Percentiles rank a stretch among this genome's conserved stretches.
Evolutionary conservation across 2,113 vertebrate species (phyloP).

Genomic region (Petrocephalus zakoni): DNA sequence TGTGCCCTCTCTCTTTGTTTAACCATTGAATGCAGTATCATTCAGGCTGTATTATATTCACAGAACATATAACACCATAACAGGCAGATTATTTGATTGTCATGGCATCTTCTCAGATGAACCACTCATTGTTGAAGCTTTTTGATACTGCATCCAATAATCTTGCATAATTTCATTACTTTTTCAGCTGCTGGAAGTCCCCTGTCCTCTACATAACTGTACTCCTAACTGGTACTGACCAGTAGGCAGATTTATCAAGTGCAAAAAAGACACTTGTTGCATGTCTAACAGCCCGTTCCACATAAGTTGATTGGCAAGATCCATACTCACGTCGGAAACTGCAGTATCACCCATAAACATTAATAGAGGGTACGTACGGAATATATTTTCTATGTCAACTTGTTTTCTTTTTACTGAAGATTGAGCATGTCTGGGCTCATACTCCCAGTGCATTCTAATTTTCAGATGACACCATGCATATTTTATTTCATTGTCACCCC

Average conservation of each 20-base stretch:
- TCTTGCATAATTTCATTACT: background rate
- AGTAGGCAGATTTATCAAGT: background rate
- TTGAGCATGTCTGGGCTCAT: background rate
- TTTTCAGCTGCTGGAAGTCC: background rate
- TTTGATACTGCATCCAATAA: background rate
- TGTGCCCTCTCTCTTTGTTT: background rate
- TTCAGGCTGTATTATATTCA: background rate
- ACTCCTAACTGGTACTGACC: background rate
- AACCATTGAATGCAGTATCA: background rate
- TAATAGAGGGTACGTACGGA: background rate
- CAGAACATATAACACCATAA: no score
- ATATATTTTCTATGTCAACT: background rate
- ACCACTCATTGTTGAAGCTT: background rate
- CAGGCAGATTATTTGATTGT: no score
- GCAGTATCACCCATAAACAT: background rate
- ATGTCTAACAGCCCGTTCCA: background rate
- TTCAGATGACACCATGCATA: background rate
- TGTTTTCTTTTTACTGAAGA: background rate
- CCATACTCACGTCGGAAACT: background rate
- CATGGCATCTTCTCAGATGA: background rate
- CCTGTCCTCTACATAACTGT: background rate
- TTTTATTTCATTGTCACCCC: background rate
- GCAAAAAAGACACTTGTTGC: background rate
- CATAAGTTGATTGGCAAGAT: background rate
- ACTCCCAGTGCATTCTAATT: background rate